Evolutionary conservation across 1,140 invertebrate genomes (phyloP).

Genomic region (Drosophila pandora): DNA sequence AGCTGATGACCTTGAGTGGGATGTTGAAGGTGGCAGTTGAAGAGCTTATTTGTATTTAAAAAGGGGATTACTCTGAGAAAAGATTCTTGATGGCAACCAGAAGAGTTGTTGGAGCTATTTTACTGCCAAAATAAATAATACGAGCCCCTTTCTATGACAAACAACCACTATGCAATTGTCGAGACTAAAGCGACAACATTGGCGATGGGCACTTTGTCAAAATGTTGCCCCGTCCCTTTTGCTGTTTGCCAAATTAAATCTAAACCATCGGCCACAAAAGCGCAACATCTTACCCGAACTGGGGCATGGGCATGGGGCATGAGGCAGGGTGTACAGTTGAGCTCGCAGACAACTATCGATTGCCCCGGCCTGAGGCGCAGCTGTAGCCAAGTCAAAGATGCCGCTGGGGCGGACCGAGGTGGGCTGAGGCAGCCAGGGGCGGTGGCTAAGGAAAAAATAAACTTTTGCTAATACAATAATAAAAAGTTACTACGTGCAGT

Average conservation of each 20-base stretch:
- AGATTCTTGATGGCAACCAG: too few relatives aligned
- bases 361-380: constrained; percentile 35
- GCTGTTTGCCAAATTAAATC: constrained; percentile 62
- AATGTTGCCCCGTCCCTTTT: constrained; percentile 50
- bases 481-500: constrained; percentile 76
- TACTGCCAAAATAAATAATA: not conserved
- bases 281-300: constrained; percentile 32
- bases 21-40: constrained; percentile 13
- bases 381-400: constrained; percentile 60
- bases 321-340: constrained; percentile 45
- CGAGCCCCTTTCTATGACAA: not conserved
- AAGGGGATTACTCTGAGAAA: too few relatives aligned
- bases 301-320: not conserved
- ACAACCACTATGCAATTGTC: constrained; percentile 34
- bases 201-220: constrained; percentile 53
- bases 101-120: too few relatives aligned
- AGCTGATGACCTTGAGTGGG: constrained; percentile 34
- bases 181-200: constrained; percentile 23
- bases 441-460: constrained; percentile 52
- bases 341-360: constrained; percentile 57
- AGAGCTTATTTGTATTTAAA: not conserved
- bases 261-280: constrained; percentile 49
- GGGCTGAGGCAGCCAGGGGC: not conserved
- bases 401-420: not conserved
- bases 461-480: constrained; percentile 79